Evolutionary conservation across 2,113 vertebrate genomes (phyloP).

Genomic region (Eulacestoma nigropectus): DNA sequence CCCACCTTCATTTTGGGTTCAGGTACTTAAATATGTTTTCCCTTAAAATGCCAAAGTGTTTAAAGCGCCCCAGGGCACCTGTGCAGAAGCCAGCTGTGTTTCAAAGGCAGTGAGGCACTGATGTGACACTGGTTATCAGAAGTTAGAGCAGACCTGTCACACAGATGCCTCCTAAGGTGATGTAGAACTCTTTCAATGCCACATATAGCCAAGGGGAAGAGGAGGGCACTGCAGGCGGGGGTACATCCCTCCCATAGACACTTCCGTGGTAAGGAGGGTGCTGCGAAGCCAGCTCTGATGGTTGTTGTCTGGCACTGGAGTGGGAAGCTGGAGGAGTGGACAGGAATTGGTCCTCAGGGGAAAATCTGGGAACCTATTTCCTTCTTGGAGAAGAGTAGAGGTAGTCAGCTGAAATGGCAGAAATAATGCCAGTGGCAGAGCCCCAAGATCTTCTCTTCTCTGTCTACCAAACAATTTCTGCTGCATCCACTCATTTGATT

Average conservation of each 20-base stretch:
- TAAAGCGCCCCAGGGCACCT: neutral
- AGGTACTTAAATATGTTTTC: neutral
- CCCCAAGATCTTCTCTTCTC: neutral
- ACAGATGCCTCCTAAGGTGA: neutral
- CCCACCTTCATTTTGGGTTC: neutral
- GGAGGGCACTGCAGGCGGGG: rapidly evolving
- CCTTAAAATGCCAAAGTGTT: neutral
- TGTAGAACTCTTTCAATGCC: neutral
- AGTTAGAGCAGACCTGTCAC: neutral
- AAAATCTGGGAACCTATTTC: neutral
- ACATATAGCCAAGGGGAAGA: neutral
- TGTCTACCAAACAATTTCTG: neutral
- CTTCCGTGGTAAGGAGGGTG: rapidly evolving
- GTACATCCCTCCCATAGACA: neutral
- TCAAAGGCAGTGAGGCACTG: neutral
- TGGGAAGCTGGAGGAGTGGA: neutral
- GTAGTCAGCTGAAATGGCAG: neutral
- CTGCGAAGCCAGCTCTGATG: neutral
- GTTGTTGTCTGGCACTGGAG: neutral
- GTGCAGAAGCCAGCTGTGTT: neutral
- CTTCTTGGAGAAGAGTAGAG: neutral
- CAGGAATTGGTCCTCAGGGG: neutral
- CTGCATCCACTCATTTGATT: neutral
- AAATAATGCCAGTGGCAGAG: neutral
- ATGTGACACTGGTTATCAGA: neutral